Evolutionary conservation across 2,113 vertebrate genomes (phyloP).

Genomic region (Chelonoidis abingdonii): DNA sequence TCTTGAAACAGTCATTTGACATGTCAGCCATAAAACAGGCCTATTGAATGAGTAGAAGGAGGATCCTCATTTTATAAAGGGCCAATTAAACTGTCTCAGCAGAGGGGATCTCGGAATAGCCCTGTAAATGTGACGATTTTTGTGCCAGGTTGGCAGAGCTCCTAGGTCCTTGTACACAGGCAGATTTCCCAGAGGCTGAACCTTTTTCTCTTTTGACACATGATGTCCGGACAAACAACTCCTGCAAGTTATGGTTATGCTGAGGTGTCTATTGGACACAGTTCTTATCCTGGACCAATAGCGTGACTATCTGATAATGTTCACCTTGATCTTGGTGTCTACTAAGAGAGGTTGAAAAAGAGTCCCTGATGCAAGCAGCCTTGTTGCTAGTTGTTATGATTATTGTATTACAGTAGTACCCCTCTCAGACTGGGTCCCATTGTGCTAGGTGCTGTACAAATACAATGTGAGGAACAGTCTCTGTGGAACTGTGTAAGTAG

Average conservation of each 20-base stretch:
- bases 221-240: conserved; percentile 25
- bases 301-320: neutral
- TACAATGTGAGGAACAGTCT: neutral
- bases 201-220: conserved; percentile 2
- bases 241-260: neutral
- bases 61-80: conserved; percentile 2
- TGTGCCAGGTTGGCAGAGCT: conserved; percentile 18
- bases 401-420: neutral
- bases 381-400: neutral
- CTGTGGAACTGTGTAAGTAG: neutral
- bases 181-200: conserved; percentile 48
- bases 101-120: conserved; percentile 2
- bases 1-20: neutral
- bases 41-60: conserved; percentile 9
- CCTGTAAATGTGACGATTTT: conserved; percentile 28
- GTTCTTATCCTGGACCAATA: conserved; percentile 6
- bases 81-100: conserved; percentile 13
- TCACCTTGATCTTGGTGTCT: conserved; percentile 42
- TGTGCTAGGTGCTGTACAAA: neutral
- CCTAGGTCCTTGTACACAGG: neutral
- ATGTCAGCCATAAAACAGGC: conserved; percentile 25
- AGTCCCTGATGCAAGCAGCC: neutral
- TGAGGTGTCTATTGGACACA: neutral
- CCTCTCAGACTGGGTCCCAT: neutral
- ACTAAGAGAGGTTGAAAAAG: neutral